phyloP scores from a whole-genome alignment of 2,797 vertebrate species.

The Onychomys arenicola region DNA sequence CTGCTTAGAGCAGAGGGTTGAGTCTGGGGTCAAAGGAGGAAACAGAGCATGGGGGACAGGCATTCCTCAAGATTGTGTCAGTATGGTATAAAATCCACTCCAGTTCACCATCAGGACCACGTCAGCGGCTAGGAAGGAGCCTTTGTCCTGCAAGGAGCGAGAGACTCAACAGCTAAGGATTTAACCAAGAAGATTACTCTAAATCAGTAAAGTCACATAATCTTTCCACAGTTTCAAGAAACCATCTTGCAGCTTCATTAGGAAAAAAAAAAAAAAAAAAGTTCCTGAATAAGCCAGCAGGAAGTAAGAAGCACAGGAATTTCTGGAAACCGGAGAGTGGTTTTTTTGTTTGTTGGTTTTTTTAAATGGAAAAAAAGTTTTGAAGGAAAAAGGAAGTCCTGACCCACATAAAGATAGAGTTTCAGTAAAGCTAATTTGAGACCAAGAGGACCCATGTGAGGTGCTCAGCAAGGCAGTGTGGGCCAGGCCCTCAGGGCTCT shows the following conservation, averaged over 20 bases:
- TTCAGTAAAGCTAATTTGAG: conserved; percentile 74
- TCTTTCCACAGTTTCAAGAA: conserved; percentile 68
- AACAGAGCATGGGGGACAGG: neutral
- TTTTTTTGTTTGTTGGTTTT: conserved; percentile 64
- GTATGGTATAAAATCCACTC: neutral
- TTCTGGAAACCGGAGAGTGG: conserved; percentile 74
- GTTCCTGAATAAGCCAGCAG: conserved; percentile 65
- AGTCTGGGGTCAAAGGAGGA: neutral
- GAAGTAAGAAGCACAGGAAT: conserved; percentile 76
- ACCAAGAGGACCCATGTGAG: conserved; percentile 4
- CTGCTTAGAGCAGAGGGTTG: neutral
- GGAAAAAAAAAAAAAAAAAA: conserved; percentile 32
- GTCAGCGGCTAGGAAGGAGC: neutral
- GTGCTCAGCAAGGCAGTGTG: neutral
- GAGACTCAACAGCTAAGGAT: conserved; percentile 58
- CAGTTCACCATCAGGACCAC: neutral
- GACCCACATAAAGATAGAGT: conserved; percentile 79
- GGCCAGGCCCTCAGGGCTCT: neutral
- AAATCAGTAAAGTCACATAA: conserved; percentile 70
- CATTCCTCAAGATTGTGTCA: neutral
- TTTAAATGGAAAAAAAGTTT: conserved; percentile 41
- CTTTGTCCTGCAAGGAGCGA: conserved; percentile 29
- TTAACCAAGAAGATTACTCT: conserved; percentile 54
- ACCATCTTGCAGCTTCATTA: conserved; percentile 74
- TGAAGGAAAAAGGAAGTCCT: conserved; percentile 75